Evolutionary conservation across 1,140 invertebrate genomes (phyloP).

Genomic region (Conus betulinus): DNA sequence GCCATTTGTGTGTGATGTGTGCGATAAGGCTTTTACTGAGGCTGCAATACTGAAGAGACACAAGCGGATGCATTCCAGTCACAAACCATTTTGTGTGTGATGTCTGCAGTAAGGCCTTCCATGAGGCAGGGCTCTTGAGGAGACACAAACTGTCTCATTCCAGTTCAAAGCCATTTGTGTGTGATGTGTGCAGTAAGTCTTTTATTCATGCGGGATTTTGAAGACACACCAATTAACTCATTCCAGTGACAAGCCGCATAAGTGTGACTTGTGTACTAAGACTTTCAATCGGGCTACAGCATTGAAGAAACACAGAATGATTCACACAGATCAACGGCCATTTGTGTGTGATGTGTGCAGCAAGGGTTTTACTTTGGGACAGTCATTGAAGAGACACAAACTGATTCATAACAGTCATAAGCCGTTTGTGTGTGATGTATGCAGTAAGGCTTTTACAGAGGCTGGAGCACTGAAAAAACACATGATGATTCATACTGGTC

Average conservation of each 20-base stretch:
- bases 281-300: no score
- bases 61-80: no score
- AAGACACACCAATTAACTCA: background rate
- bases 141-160: background rate
- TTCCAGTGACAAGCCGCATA: background rate
- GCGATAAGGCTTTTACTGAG: no score
- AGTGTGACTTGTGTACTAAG: background rate
- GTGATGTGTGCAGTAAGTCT: background rate
- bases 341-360: background rate
- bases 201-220: background rate
- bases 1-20: no score
- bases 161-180: background rate
- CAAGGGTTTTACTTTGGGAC: background rate
- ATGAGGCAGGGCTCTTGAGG: background rate
- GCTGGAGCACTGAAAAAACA: background rate
- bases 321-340: no score
- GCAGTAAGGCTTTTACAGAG: background rate
- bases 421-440: background rate
- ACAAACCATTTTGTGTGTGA: background rate
- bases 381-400: background rate
- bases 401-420: background rate
- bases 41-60: no score
- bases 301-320: no score
- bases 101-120: background rate
- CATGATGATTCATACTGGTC: background rate